Conservation (phyloP, 2,113 vertebrate species). For the Scortum barcoo region DNA sequence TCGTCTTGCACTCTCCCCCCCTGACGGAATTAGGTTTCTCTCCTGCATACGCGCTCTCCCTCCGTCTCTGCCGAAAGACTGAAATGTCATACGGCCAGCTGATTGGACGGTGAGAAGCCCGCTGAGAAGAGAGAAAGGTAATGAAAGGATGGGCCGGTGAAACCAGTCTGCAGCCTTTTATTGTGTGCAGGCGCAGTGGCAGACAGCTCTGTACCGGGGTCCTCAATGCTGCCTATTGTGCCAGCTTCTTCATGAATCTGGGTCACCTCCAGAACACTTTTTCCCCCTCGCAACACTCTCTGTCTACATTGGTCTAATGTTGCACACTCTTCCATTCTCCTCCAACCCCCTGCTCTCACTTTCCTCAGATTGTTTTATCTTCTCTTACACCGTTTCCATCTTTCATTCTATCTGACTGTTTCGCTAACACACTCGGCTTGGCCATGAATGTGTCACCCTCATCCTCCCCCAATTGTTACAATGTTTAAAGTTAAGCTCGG, state of each 20-base stretch:
- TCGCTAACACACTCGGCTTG: constrained; percentile 15
- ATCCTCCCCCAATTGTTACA: background rate
- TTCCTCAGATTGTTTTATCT: constrained; percentile 3
- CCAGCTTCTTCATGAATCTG: constrained; percentile 54
- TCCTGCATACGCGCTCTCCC: background rate
- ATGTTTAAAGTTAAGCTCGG: background rate
- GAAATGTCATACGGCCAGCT: constrained; percentile 52
- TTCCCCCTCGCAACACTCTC: constrained; percentile 33
- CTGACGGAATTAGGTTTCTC: constrained; percentile 46
- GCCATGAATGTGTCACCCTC: background rate
- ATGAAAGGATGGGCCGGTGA: constrained; percentile 37
- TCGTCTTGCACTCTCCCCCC: background rate
- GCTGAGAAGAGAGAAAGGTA: constrained; percentile 24
- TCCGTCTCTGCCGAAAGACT: constrained; percentile 30
- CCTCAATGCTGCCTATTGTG: constrained; percentile 44
- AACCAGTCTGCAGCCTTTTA: constrained; percentile 24
- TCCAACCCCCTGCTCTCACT: constrained; percentile 8
- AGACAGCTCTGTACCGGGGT: constrained; percentile 44
- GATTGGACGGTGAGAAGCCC: constrained; percentile 58
- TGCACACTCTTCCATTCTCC: background rate
- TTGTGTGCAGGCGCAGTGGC: constrained; percentile 48
- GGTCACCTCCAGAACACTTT: constrained; percentile 57
- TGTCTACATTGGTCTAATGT: background rate
- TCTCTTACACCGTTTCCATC: constrained; percentile 17
- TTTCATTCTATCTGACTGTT: constrained; percentile 9